A percentile compares a stretch with the other conserved stretches of the same genome.
These are phyloP conservation scores for Choloepus didactylus DNA, from an alignment of 2,797 vertebrate genomes.

Conservation along the genomic window DNA sequence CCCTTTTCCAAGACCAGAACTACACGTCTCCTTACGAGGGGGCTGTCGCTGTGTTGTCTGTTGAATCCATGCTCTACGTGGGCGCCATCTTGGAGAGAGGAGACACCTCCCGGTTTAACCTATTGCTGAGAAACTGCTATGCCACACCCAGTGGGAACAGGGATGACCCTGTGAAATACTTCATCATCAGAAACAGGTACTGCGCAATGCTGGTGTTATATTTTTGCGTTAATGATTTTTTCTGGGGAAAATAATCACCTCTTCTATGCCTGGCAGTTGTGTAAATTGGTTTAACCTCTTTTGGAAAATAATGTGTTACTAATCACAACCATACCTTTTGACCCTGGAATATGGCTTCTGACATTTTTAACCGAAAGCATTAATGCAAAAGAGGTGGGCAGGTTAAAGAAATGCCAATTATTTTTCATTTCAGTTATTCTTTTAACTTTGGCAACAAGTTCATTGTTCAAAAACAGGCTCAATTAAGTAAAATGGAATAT, in stretches of 20 bases:
- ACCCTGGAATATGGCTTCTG: not conserved
- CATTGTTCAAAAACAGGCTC: not conserved
- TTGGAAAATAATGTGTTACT: not conserved
- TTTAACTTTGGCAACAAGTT: not conserved
- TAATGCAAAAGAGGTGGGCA: not conserved
- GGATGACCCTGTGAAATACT: conserved; percentile 81
- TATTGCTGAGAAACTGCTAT: conserved; percentile 89
- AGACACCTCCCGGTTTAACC: conserved; percentile 81
- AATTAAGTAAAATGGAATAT: not conserved
- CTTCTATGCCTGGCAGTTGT: not conserved
- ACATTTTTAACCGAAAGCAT: not conserved
- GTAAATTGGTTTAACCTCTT: not conserved
- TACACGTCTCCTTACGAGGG: conserved; percentile 84
- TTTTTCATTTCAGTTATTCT: conserved; percentile 10
- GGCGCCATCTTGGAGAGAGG: conserved; percentile 82
- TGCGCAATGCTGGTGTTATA: not conserved
- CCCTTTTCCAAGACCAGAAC: conserved; percentile 85
- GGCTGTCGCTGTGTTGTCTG: conserved; percentile 45
- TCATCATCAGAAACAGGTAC: conserved; percentile 89
- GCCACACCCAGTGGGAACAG: conserved; percentile 83
- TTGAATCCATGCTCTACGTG: conserved; percentile 87
- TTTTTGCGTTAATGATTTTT: not conserved
- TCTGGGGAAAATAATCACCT: not conserved
- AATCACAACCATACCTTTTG: not conserved
- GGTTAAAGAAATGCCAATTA: not conserved